Evolutionary conservation across 2,888 invertebrate genomes (phyloP), one percentile per base, ranked within the genome.

Genomic region (Oxytorus armatus): DNA sequence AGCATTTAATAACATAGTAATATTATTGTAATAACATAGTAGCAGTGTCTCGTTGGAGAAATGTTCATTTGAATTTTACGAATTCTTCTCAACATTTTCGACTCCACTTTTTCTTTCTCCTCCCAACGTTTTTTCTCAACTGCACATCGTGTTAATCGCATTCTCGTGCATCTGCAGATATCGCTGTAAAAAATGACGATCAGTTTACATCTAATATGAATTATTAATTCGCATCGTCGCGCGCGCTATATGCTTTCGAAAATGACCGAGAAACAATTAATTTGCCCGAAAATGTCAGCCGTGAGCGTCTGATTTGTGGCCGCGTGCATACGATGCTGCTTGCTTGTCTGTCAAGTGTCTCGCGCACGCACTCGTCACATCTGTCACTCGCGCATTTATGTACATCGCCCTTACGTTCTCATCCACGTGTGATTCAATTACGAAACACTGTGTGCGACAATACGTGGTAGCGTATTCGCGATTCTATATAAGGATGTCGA

Each of bases 61-160:
- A 70, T 70, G 57, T 42, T 57, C 69, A 47, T 57, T 70, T 57
- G 21, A 47, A 70, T 70, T 47, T 70, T 57, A 16, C 33, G 57
- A 47, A 70, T 70, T 70, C 69, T 57, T 57, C 47, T 47, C 69
- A 47, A 18, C 57, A 47, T 29, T 70, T 33, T 44, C 21, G 57
- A 33, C 33, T 42, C 42, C n/a, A n/a, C n/a, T 14, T 44, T 55
- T 57, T 18, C 57, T 10, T 39, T 3, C 1, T 18, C 3, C 18
- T 29, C 3, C 29, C 29, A 29, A n/a, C n/a, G n/a, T n/a, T n/a
- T n/a, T n/a, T n/a, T n/a, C 29, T 29, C 3, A 29, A 29, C 29
- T 29, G 2, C 29, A 29, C 29, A 3, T 5, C n/a, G n/a, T n/a
- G n/a, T n/a, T n/a, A n/a, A n/a, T n/a, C n/a, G n/a, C n/a, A n/a